These are phyloP conservation scores for Drosophila albomicans DNA, from an alignment of 1,140 invertebrate genomes.

Conservation along the genomic window DNA sequence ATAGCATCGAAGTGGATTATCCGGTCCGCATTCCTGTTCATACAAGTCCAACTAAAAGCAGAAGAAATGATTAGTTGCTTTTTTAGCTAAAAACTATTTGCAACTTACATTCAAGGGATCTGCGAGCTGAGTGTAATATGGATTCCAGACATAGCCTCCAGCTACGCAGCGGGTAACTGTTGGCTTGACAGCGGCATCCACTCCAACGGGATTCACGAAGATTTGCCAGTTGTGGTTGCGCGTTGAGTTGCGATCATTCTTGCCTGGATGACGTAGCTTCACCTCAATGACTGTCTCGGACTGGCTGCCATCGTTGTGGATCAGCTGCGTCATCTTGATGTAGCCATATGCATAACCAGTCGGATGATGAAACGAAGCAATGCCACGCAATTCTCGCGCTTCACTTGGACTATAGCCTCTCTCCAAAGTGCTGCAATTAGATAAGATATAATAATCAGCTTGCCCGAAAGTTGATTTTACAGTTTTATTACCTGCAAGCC, in stretches of 20 bases:
- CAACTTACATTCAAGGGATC: conserved; percentile 93
- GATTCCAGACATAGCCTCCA: conserved; percentile 96
- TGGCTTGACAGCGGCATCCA: conserved; percentile 94
- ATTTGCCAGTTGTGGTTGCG: conserved; percentile 95
- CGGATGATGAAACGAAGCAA: conserved; percentile 97
- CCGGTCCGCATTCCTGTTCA: conserved; percentile 92
- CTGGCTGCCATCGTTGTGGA: conserved; percentile 93
- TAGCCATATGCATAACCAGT: conserved; percentile 94
- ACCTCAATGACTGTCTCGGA: conserved; percentile 96
- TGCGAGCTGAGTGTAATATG: conserved; percentile 94
- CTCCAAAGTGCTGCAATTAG: conserved; percentile 89
- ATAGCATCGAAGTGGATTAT: conserved; percentile 95
- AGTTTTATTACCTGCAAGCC: conserved; percentile 87
- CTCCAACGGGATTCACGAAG: conserved; percentile 96
- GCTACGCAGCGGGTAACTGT: conserved; percentile 93
- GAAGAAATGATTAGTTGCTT: background rate
- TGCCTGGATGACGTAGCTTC: conserved; percentile 93
- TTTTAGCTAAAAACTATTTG: background rate
- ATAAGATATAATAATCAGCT: no score
- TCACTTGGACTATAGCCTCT: conserved; percentile 94
- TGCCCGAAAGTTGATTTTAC: no score
- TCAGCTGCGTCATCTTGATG: conserved; percentile 94
- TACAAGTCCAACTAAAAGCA: conserved; percentile 92
- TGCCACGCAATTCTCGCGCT: conserved; percentile 92
- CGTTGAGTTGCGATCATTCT: conserved; percentile 93